Conservation (phyloP, 2,113 vertebrate species). For the Zosterops borbonicus region DNA sequence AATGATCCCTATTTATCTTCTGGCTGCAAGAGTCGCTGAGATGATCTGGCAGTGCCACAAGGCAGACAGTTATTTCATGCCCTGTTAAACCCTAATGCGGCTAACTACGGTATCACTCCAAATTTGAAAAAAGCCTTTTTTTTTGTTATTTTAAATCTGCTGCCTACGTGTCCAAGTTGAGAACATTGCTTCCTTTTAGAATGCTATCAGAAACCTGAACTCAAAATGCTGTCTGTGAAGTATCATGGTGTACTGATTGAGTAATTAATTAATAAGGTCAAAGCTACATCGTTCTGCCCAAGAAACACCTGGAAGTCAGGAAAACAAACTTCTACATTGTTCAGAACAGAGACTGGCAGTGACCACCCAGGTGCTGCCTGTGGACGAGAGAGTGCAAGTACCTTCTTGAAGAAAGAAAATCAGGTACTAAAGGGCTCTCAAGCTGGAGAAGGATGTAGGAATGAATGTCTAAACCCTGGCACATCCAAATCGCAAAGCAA, state of each 20-base stretch:
- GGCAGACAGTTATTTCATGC: slow-evolving; percentile 93
- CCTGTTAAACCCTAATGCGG: slow-evolving; percentile 91
- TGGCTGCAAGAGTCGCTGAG: slow-evolving; percentile 81
- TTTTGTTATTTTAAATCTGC: slow-evolving; percentile 45
- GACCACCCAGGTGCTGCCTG: neutral
- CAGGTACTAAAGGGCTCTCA: neutral
- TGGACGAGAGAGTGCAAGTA: neutral
- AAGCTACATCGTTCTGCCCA: neutral
- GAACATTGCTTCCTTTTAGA: slow-evolving; percentile 30
- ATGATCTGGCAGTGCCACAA: slow-evolving; percentile 84
- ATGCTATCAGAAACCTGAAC: neutral
- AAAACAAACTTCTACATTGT: neutral
- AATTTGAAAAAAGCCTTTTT: slow-evolving; percentile 58
- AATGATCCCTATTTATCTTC: slow-evolving; percentile 82
- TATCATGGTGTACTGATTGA: rapidly evolving
- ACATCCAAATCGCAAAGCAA: neutral
- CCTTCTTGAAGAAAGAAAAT: neutral
- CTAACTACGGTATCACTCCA: slow-evolving; percentile 76
- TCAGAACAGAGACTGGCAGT: neutral
- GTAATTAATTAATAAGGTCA: neutral
- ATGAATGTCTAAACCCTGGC: neutral
- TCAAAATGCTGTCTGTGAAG: rapidly evolving
- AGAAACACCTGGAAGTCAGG: neutral
- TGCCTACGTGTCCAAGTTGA: slow-evolving; percentile 36
- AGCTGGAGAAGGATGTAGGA: neutral